Percentiles rank a stretch among this genome's conserved stretches.
These are phyloP conservation scores for Onychomys leucogaster DNA, from an alignment of 2,797 vertebrate species.

Conservation along the genomic window DNA sequence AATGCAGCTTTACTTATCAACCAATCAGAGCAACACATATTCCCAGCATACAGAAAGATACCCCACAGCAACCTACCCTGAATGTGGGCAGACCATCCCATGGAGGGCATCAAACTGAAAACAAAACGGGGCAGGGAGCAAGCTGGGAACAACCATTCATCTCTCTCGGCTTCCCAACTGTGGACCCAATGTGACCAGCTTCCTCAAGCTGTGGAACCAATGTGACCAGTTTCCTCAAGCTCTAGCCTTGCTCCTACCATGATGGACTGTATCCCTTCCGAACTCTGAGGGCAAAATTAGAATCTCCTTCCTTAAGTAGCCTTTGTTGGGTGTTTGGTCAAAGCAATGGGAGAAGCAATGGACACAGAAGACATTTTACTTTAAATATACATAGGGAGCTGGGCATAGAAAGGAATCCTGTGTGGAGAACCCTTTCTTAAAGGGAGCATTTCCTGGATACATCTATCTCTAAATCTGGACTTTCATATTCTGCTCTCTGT, in stretches of 20 bases:
- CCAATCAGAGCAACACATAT: too few relatives aligned
- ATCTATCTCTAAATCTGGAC: conserved; percentile 68
- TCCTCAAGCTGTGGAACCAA: too few relatives aligned
- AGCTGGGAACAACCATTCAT: background rate
- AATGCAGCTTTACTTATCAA: too few relatives aligned
- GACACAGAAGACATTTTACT: conserved; percentile 10
- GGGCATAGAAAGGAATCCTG: background rate
- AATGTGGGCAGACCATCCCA: too few relatives aligned
- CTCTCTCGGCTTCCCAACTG: background rate
- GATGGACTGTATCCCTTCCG: background rate
- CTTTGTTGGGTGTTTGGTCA: background rate
- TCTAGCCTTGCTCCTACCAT: background rate
- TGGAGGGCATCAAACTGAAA: too few relatives aligned
- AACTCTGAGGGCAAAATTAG: background rate
- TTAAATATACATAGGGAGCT: conserved; percentile 33
- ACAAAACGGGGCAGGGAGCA: background rate
- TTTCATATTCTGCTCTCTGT: conserved; percentile 50
- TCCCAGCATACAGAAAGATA: too few relatives aligned
- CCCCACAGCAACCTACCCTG: background rate
- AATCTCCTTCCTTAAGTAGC: background rate
- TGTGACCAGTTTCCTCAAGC: background rate
- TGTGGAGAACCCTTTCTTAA: conserved; percentile 40
- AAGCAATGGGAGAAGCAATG: background rate
- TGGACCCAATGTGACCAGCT: too few relatives aligned
- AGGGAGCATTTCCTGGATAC: conserved; percentile 50